Conservation (phyloP, 2,888 invertebrate species). For the Rosalia funebris region DNA sequence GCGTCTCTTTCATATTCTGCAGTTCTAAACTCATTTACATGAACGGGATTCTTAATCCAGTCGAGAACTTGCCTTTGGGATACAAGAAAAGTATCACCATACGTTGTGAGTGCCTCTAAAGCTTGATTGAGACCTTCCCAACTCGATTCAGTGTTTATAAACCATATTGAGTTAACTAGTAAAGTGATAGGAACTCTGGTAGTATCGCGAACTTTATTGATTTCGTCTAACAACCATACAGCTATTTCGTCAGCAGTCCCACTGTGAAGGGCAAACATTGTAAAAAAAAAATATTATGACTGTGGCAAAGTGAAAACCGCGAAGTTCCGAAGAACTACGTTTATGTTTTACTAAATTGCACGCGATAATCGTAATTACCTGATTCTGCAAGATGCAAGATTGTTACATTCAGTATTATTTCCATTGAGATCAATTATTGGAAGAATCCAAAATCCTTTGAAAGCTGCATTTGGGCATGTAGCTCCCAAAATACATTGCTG, state of each 20-base stretch:
- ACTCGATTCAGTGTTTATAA: slow-evolving; percentile 53
- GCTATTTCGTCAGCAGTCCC: slow-evolving; percentile 55
- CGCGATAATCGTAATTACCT: no score
- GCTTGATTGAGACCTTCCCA: slow-evolving; percentile 55
- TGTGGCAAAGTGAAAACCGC: no score
- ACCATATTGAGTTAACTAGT: slow-evolving; percentile 65
- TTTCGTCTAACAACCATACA: slow-evolving; percentile 64
- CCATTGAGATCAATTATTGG: slow-evolving; percentile 72
- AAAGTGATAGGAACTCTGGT: slow-evolving; percentile 66
- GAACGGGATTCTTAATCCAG: slow-evolving; percentile 62
- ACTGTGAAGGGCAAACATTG: no score
- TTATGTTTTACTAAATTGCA: no score
- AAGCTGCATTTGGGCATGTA: slow-evolving; percentile 69
- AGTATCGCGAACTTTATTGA: slow-evolving; percentile 60
- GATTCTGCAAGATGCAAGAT: no score
- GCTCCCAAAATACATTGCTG: slow-evolving; percentile 68
- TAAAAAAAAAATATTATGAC: slow-evolving; percentile 43
- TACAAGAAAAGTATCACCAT: slow-evolving; percentile 62
- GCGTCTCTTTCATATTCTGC: slow-evolving; percentile 26
- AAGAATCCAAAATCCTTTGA: slow-evolving; percentile 73
- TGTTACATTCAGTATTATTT: slow-evolving; percentile 66
- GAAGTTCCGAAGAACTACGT: no score
- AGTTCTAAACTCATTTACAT: slow-evolving; percentile 48
- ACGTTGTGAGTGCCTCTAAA: slow-evolving; percentile 54
- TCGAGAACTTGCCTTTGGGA: slow-evolving; percentile 60